Conservation (phyloP, 2,888 invertebrate species). For the Pterostichus niger region DNA sequence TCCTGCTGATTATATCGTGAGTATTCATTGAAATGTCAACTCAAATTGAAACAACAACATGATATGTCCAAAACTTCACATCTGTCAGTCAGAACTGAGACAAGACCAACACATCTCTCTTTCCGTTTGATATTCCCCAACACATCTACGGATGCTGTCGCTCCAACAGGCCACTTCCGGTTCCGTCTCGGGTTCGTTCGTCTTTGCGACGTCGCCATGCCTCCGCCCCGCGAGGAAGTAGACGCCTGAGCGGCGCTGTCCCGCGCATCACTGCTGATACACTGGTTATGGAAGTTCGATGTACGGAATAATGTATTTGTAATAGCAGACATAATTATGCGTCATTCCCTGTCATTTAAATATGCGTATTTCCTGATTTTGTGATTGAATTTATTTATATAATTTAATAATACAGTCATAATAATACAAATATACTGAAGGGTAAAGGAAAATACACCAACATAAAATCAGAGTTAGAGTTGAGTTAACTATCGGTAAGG, state of each 20-base stretch:
- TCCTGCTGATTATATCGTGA: too few relatives aligned
- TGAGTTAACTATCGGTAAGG: too few relatives aligned
- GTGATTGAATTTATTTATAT: too few relatives aligned
- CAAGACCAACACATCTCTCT: constrained; percentile 5
- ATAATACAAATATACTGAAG: too few relatives aligned
- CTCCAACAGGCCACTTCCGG: constrained; percentile 35
- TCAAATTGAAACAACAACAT: background rate
- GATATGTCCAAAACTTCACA: too few relatives aligned
- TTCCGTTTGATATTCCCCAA: constrained; percentile 1
- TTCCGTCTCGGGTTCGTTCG: constrained; percentile 35
- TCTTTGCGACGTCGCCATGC: background rate
- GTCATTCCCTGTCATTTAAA: background rate
- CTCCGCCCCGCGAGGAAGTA: constrained; percentile 9
- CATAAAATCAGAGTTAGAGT: background rate
- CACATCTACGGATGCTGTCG: constrained; percentile 21
- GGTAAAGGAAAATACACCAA: background rate
- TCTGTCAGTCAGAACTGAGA: background rate
- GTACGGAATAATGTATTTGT: constrained; percentile 6
- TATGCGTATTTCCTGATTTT: background rate
- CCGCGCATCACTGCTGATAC: background rate
- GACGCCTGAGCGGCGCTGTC: constrained; percentile 8
- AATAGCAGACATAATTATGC: constrained; percentile 3
- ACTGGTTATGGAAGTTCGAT: constrained; percentile 15
- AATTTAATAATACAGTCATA: too few relatives aligned
- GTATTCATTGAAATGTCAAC: background rate